phyloP scores from a whole-genome alignment of 2,797 vertebrate genomes.

The Melanotaenia maccullochi region DNA sequence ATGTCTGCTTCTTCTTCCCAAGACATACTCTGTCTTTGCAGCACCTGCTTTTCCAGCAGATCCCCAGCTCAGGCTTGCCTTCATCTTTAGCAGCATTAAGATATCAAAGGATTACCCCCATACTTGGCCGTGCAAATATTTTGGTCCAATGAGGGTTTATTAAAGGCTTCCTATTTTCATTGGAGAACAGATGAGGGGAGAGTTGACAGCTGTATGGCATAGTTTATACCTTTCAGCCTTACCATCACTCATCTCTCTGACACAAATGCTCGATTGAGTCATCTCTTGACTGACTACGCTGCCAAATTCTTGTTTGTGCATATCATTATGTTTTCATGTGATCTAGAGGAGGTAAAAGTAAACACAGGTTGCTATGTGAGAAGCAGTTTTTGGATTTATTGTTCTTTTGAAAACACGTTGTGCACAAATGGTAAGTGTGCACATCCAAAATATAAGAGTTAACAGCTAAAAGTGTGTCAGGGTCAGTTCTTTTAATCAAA shows the following conservation, averaged over 20 bases:
- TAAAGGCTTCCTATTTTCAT: constrained; percentile 55
- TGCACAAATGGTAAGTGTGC: constrained; percentile 1
- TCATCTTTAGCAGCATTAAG: constrained; percentile 45
- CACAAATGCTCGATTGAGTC: constrained; percentile 37
- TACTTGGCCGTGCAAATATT: constrained; percentile 47
- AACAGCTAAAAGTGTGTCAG: not conserved
- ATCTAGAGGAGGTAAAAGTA: constrained; percentile 3
- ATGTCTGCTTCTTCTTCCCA: constrained; percentile 49
- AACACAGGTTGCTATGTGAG: constrained; percentile 17
- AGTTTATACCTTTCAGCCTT: constrained; percentile 39
- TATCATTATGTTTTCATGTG: constrained; percentile 5
- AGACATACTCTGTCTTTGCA: constrained; percentile 12
- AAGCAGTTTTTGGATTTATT: constrained; percentile 9
- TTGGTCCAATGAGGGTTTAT: constrained; percentile 48
- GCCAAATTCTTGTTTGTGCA: constrained; percentile 46
- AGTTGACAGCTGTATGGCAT: constrained; percentile 49
- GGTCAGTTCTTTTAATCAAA: not conserved
- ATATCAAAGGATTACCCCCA: constrained; percentile 60
- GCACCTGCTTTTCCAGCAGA: constrained; percentile 30
- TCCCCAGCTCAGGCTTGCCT: constrained; percentile 54
- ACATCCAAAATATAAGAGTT: not conserved
- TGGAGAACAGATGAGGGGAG: constrained; percentile 29
- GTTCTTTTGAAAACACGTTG: constrained; percentile 10
- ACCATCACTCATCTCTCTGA: constrained; percentile 44
- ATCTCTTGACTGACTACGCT: constrained; percentile 27